Conservation (phyloP, 2,797 vertebrate genomes). For the Huso huso region DNA sequence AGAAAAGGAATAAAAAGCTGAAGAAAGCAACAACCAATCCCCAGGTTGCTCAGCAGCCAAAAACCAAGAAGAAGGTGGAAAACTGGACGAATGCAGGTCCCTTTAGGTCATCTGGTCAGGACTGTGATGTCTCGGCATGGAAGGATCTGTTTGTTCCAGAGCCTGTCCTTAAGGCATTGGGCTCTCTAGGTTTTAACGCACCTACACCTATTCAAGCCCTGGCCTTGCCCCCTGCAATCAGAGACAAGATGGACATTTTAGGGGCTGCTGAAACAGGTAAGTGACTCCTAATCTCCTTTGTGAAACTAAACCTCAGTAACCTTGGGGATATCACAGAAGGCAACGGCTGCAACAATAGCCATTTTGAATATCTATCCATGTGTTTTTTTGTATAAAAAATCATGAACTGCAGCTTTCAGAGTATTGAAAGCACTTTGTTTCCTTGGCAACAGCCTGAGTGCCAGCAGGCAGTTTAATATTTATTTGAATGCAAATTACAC, state of each 20-base stretch:
- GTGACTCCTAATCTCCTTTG: slow-evolving; percentile 2
- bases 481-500: not conserved
- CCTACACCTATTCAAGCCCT: slow-evolving; percentile 91
- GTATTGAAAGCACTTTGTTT: slow-evolving; percentile 1
- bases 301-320: not conserved
- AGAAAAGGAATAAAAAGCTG: slow-evolving; percentile 31
- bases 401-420: not conserved
- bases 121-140: slow-evolving; percentile 76
- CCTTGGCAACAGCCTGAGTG: slow-evolving; percentile 10
- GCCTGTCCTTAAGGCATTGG: slow-evolving; percentile 74
- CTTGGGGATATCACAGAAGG: not conserved
- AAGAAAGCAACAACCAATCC: slow-evolving; percentile 28
- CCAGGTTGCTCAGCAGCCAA: slow-evolving; percentile 14
- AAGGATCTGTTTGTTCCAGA: slow-evolving; percentile 79
- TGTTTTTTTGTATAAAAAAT: slow-evolving; percentile 3
- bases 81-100: slow-evolving; percentile 72
- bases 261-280: slow-evolving; percentile 95
- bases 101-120: slow-evolving; percentile 39
- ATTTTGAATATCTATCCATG: not conserved
- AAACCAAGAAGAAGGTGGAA: slow-evolving; percentile 53
- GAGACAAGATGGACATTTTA: slow-evolving; percentile 84
- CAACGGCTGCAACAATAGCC: not conserved
- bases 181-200: slow-evolving; percentile 76
- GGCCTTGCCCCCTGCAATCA: slow-evolving; percentile 79
- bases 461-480: not conserved